Percentiles rank a stretch among this genome's conserved stretches.
These are phyloP conservation scores for Colostygia pectinataria DNA, from an alignment of 2,888 invertebrate species.

Conservation along the genomic window DNA sequence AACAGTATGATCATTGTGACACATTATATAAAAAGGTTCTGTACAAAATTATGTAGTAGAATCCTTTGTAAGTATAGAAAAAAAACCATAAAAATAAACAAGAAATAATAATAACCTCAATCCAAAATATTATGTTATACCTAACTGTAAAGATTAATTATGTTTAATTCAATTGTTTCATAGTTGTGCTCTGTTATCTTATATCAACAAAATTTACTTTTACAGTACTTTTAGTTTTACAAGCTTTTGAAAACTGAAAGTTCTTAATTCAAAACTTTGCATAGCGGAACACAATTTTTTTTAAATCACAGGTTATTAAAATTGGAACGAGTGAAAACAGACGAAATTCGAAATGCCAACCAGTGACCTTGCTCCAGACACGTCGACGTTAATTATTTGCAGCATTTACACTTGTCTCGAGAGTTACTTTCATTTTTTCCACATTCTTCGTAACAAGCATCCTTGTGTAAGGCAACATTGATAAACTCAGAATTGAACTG, in stretches of 20 bases:
- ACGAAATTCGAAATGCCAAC: conserved; percentile 68
- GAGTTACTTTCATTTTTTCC: conserved; percentile 46
- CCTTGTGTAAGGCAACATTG: conserved; percentile 20
- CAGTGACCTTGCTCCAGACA: conserved; percentile 66
- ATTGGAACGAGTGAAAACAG: conserved; percentile 67
- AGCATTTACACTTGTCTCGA: conserved; percentile 52
- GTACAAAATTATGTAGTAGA: conserved; percentile 7
- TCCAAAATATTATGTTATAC: too few relatives aligned
- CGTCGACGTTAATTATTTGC: conserved; percentile 63
- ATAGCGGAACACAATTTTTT: conserved; percentile 36
- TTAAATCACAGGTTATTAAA: conserved; percentile 53
- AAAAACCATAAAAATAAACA: too few relatives aligned
- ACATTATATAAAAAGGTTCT: conserved; percentile 12
- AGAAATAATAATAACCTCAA: too few relatives aligned
- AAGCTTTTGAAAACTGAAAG: neutral
- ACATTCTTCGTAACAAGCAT: conserved; percentile 37
- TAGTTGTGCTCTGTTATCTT: too few relatives aligned
- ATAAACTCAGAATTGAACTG: conserved; percentile 6
- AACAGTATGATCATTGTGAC: conserved; percentile 2
- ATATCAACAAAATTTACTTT: too few relatives aligned
- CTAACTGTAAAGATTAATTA: too few relatives aligned
- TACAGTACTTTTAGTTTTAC: neutral
- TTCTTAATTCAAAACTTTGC: neutral
- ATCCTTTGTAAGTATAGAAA: too few relatives aligned
- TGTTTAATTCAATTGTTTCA: too few relatives aligned